A percentile compares a stretch with the other conserved stretches of the same genome.
phyloP scores from a whole-genome alignment of 2,888 invertebrate species.

The Furcula furcula region DNA sequence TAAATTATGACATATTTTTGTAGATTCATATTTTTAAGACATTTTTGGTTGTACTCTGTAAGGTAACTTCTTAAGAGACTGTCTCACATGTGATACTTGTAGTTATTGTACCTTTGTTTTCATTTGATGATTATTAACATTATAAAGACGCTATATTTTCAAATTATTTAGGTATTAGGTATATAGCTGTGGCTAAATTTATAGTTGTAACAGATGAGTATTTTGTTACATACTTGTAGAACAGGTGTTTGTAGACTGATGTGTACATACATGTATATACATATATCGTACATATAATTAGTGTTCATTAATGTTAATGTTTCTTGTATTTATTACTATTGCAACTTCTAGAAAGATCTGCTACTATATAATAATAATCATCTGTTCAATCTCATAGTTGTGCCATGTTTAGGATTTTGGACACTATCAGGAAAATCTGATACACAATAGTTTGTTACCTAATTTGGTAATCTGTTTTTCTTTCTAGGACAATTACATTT shows the following conservation, averaged over 20 bases:
- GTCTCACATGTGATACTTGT: slow-evolving; percentile 63
- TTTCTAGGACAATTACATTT: slow-evolving; percentile 9
- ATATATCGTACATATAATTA: slow-evolving; percentile 15
- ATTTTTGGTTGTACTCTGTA: slow-evolving; percentile 49
- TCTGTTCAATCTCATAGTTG: slow-evolving; percentile 1
- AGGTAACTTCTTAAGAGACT: slow-evolving; percentile 60
- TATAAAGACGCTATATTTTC: background rate
- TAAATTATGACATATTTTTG: slow-evolving; percentile 39
- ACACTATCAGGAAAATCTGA: background rate
- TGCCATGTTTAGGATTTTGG: slow-evolving; percentile 14
- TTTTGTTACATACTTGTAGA: slow-evolving; percentile 15
- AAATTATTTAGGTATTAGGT: slow-evolving; percentile 10
- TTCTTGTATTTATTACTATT: background rate
- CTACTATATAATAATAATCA: background rate
- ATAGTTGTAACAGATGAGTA: slow-evolving; percentile 19
- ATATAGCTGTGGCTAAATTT: slow-evolving; percentile 21
- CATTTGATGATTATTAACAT: slow-evolving; percentile 16
- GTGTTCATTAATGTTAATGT: slow-evolving; percentile 22
- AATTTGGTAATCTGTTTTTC: background rate
- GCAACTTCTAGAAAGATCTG: background rate
- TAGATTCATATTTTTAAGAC: slow-evolving; percentile 35
- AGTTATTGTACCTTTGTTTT: slow-evolving; percentile 44
- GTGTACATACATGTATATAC: slow-evolving; percentile 13
- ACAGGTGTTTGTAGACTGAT: slow-evolving; percentile 25
- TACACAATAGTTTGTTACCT: background rate